Conservation (phyloP, 2,797 vertebrate genomes). For the Acrossocheilus wenchowensis region DNA sequence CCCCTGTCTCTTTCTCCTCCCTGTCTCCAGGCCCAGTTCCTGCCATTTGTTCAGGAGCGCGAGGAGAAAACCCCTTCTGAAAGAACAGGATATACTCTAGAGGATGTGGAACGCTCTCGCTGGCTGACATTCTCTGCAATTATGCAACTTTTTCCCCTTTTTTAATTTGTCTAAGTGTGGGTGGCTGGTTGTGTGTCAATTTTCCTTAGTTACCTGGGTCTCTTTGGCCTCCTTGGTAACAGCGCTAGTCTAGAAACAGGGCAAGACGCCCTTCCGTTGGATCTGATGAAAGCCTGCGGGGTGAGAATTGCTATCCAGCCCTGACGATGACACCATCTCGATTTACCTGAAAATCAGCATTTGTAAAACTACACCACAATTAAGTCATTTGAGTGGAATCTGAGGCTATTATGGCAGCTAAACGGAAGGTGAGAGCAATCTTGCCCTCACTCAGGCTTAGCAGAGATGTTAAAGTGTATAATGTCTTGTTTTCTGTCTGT, state of each 20-base stretch:
- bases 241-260: neutral
- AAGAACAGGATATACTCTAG: constrained; percentile 73
- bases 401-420: constrained; percentile 54
- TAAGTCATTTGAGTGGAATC: constrained; percentile 76
- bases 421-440: constrained; percentile 59
- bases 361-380: constrained; percentile 72
- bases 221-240: constrained; percentile 49
- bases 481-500: constrained; percentile 56
- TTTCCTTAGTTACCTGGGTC: constrained; percentile 42
- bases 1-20: constrained; percentile 51
- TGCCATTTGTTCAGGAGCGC: constrained; percentile 72
- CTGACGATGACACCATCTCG: constrained; percentile 48
- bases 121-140: constrained; percentile 68
- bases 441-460: constrained; percentile 50
- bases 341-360: constrained; percentile 66
- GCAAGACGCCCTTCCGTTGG: neutral
- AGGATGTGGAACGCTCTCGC: constrained; percentile 60
- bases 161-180: constrained; percentile 36
- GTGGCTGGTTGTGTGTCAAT: constrained; percentile 19
- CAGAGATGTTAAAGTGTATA: constrained; percentile 16
- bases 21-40: constrained; percentile 61
- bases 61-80: constrained; percentile 62
- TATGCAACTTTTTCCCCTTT: constrained; percentile 49
- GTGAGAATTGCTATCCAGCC: constrained; percentile 32
- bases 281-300: constrained; percentile 29